Evolutionary conservation across 1,140 invertebrate species (phyloP), one percentile per base, ranked within the genome.

Genomic region (Harlomillsia oculata): DNA sequence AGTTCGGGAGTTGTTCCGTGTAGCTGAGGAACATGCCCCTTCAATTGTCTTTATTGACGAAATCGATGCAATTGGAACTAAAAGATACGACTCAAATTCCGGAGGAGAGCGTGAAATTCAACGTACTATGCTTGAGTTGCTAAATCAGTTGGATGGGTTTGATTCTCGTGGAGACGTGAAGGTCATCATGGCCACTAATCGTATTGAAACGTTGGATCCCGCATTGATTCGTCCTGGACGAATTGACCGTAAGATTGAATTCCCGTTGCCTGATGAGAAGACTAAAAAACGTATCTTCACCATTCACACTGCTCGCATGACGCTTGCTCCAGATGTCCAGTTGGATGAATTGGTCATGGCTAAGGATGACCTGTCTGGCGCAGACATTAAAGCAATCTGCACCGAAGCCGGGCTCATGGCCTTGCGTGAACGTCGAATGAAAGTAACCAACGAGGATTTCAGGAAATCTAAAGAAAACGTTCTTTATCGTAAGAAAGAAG

Each of bases 41-140:
- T 97, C 94, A 1, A 99, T 99, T 74, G 95, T 99, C 1, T 99
- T 99, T 71, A 99, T 99, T 70, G 97, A 99, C 79, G 97, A 99
- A 82, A 99, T 99, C 68, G 97, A 99, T 80, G 97, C 97, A 57
- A 91, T 99, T 30, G 97, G 97, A 46, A 99, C 97, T 20, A 99
- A 99, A 77, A 59, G 62, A 68, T 99, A 99, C 70, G 97, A 99
- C 69, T 98, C 95, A 1, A 99, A 99, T 73, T 99, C 94, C 64
- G 97, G 97, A 39, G 97, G 97, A 60, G 97, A 99, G 73, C 80
- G 97, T 60, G 97, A 99, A 81, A 99, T 99, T 74, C 97, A 99
- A 72, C 80, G 97, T 70, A 99, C 97, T 59, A 99, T 99, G 97
- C 84, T 99, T 73, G 97, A 99, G 72, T 75, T 99, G 18, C 78